Evolutionary conservation across 2,113 vertebrate genomes (phyloP), one percentile per base, ranked within the genome.

Genomic region (Noturus placidus): DNA sequence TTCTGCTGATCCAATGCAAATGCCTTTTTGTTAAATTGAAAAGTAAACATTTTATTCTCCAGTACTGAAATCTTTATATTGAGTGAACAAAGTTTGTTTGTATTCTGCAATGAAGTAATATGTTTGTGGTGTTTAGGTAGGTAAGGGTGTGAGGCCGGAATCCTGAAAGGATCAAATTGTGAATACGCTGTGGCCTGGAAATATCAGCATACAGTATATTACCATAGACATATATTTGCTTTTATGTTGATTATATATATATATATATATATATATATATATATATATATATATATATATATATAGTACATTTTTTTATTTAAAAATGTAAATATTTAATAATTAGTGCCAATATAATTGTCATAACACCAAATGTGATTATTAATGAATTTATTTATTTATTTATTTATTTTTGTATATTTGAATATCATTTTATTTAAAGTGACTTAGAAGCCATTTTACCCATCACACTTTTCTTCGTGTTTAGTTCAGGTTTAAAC

Each of bases 401-500:
- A 38, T 38, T 38, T 38, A 38, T 38, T 38, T 38, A 38, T 38
- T 38, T 38, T 72, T 38, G 17, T 33, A 33, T 1, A 69, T 69
- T 69, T 69, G 1, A 38, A 72, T 38, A 25, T 46, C 5, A 2
- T 22, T 42, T 38, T 42, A 63, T 42, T 82, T 88, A 87, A 94
- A 81, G 63, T 30, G 52, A 69, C 72, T 88, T 92, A 11, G 69
- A 70, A 46, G 89, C 22, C 17, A 83, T 88, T 93, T 92, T 94
- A 6, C 90, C 91, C 85, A 95, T 94, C 72, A 94, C 91, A 15
- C 94, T 86, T 69, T 92, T 93, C 89, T 93, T 94, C 14, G 92
- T 94, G 87, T 95, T 95, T 86, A 83, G 91, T 25, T 95, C 92
- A 52, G 94, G 94, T 91, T 94, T 94, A 5, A 94, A 63, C 42